Evolutionary conservation across 2,888 invertebrate species (phyloP).

Genomic region (Parapristionchus giblindavisi): DNA sequence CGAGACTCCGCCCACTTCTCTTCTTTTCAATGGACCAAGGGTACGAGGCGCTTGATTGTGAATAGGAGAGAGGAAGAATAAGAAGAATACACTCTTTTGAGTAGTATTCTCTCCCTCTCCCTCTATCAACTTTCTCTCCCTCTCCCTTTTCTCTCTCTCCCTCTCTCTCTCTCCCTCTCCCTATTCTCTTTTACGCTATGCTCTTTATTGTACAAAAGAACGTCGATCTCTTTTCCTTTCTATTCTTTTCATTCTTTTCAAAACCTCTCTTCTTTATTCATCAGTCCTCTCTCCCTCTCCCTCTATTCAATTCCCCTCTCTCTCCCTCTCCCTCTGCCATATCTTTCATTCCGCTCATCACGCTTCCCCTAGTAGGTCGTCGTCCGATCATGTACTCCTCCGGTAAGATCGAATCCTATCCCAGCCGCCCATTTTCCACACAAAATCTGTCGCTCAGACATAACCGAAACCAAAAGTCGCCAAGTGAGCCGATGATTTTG

Average conservation of each 20-base stretch:
- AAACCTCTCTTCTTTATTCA: conserved; percentile 23
- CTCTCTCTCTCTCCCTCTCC: neutral
- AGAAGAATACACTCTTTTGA: conserved; percentile 20
- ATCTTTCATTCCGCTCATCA: conserved; percentile 19
- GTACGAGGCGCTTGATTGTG: neutral
- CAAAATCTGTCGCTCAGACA: too few relatives aligned
- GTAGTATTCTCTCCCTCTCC: too few relatives aligned
- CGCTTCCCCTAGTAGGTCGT: neutral
- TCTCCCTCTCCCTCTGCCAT: conserved; percentile 12
- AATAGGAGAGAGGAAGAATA: conserved; percentile 19
- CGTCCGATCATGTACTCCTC: neutral
- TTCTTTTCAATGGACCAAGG: conserved; percentile 18
- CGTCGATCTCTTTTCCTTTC: neutral
- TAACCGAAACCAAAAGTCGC: neutral
- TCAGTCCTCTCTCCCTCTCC: conserved; percentile 19
- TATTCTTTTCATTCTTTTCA: conserved; percentile 21
- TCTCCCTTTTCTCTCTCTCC: too few relatives aligned
- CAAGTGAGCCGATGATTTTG: neutral
- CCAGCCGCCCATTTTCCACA: neutral
- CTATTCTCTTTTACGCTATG: too few relatives aligned
- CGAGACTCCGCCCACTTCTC: neutral
- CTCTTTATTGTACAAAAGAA: conserved; percentile 33
- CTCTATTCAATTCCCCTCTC: conserved; percentile 23
- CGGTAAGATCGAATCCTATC: neutral
- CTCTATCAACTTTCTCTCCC: neutral